These are phyloP conservation scores for Oligia fasciuncula DNA, from an alignment of 2,888 invertebrate species.

Conservation along the genomic window DNA sequence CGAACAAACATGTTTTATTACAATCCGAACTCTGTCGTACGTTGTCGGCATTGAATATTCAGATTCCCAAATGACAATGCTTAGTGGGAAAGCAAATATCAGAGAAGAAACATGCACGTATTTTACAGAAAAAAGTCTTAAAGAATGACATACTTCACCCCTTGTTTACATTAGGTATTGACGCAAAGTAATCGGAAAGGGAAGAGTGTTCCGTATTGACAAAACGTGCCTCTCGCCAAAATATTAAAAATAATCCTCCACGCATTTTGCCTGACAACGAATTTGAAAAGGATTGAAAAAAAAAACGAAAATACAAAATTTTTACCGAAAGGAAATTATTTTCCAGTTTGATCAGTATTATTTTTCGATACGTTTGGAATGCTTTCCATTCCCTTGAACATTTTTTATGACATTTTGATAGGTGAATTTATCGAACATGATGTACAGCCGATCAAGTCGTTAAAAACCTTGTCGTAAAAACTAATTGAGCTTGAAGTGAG, in stretches of 20 bases:
- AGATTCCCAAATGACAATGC: constrained; percentile 56
- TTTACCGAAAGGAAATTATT: constrained; percentile 54
- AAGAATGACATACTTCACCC: constrained; percentile 73
- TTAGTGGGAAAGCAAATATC: constrained; percentile 70
- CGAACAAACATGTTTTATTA: neutral
- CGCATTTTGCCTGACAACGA: constrained; percentile 68
- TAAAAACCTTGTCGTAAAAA: neutral
- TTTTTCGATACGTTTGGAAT: constrained; percentile 54
- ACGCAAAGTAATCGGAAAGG: constrained; percentile 82
- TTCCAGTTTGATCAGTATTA: constrained; percentile 58
- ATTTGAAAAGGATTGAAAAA: constrained; percentile 72
- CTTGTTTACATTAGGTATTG: constrained; percentile 83
- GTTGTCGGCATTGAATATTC: constrained; percentile 41
- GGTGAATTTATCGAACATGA: neutral
- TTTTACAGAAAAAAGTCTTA: constrained; percentile 65
- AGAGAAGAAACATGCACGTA: constrained; percentile 60
- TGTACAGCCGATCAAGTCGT: neutral
- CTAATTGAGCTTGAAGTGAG: neutral
- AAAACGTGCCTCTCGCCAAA: constrained; percentile 82
- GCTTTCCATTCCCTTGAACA: constrained; percentile 23
- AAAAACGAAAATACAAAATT: constrained; percentile 39
- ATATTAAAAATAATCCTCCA: constrained; percentile 81
- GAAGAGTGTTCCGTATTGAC: constrained; percentile 84
- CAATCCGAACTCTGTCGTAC: constrained; percentile 13
- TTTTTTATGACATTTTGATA: constrained; percentile 14